Conservation (phyloP, 2,113 vertebrate genomes). For the Irena cyanogastra region DNA sequence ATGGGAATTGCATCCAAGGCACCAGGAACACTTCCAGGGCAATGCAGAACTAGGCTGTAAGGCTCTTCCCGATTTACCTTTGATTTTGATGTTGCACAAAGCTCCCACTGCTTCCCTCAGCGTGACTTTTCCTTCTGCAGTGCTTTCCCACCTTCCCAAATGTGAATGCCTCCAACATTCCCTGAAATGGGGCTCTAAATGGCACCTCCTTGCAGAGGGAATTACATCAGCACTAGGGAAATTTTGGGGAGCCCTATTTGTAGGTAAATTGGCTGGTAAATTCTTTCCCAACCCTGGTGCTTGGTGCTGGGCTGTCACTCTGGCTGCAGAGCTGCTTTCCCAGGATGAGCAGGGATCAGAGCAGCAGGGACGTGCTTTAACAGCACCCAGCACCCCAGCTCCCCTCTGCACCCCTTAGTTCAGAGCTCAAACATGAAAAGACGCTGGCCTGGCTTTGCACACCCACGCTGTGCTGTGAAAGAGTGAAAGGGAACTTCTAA, state of each 20-base stretch:
- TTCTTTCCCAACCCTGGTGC: not conserved
- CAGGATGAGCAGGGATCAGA: not conserved
- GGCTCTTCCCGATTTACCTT: not conserved
- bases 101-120: not conserved
- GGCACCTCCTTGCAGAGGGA: not conserved
- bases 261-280: not conserved
- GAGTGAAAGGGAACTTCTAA: conserved; percentile 43
- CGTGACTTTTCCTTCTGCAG: not conserved
- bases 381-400: accelerated
- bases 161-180: not conserved
- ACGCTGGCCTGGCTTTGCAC: not conserved
- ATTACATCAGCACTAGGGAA: not conserved
- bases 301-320: not conserved
- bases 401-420: accelerated
- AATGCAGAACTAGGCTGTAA: not conserved
- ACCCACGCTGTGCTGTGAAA: not conserved
- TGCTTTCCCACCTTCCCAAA: not conserved
- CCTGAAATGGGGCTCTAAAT: accelerated
- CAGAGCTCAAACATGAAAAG: not conserved
- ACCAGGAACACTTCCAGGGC: not conserved
- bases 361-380: not conserved
- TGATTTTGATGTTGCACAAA: not conserved
- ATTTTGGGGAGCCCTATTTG: not conserved
- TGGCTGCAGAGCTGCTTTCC: not conserved
- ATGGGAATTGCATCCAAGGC: not conserved